Evolutionary conservation across 2,113 vertebrate species (phyloP), one percentile per base, ranked within the genome.

Genomic region (Plestiodon gilberti): DNA sequence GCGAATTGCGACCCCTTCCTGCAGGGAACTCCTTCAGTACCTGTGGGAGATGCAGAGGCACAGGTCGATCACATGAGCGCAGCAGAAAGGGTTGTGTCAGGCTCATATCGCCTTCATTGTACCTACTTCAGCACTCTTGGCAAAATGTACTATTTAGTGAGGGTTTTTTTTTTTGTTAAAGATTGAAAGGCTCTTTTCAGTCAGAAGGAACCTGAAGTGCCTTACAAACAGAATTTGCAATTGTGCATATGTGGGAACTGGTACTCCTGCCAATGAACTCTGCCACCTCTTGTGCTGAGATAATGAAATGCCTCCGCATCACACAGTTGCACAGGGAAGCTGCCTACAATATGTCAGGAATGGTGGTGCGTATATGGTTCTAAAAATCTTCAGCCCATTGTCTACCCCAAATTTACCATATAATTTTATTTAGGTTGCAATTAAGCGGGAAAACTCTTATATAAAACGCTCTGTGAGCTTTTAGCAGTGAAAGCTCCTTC

Each of bases 371-470:
- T 92, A 82, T 82, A 43, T 82, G 88, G 75, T 86, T 88, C 93
- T 91, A 91, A 90, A 93, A 91, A 71, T 33, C 55, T 57, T 43
- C n/a, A 67, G 5, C 2, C 11, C 70, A 74, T 57, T 75, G 67
- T 74, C n/a, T 71, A 71, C 33, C 20, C 23, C 55, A 83, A 30
- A 73, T 73, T 57, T 30, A 5, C 52, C 82, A 86, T 76, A 70
- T 84, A 89, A 90, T 91, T 85, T 88, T 89, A 89, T 77, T 76
- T 89, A 69, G 78, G 20, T 57, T 86, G 82, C 78, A 92, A 91
- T 52, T 25, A 71, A 40, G 88, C 77, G 55, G 52, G 55, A 57
- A 57, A 69, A 15, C 48, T 83, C 8, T 0, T 77, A 28, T 82
- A 76, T 35, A 82, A 81, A 90, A 62, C 88, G 40, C 48, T 76